Evolutionary conservation across 2,888 invertebrate genomes (phyloP), one percentile per base, ranked within the genome.

Genomic region (Celastrina argiolus): DNA sequence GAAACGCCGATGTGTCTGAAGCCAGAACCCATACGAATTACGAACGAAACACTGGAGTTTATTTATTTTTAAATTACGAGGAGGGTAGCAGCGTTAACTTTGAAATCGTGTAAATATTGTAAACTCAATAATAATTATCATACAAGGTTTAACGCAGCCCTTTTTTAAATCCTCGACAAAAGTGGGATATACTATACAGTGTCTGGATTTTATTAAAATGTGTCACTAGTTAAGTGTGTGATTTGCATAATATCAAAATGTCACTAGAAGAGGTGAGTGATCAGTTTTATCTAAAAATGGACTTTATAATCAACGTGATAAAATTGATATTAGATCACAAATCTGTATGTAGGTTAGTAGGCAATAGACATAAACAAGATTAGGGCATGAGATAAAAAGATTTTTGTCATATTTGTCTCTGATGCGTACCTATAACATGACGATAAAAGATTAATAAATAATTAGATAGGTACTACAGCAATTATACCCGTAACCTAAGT

Each of bases 201-300:
- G 66, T 31, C 51, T 28, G 45, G 26, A 67, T 64, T 66, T 64
- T 63, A 71, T 68, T 63, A 77, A 83, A 79, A 79, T 83, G 85
- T 84, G 84, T 83, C 80, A 80, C 72, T 73, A 75, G 76, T 78
- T 72, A 72, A 71, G 71, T 70, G 70, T 75, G 80, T 82, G 78
- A 85, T 81, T 79, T 77, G 75, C 79, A 70, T 45, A 75, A 70
- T 45, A 75, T 69, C 69, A 72, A 79, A 77, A 88, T 90, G 90
- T 90, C 90, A 75, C 81, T 90, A 69, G 83, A 84, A 74, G 88
- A 90, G 90, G 90, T 90, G 73, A 87, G 88, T 71, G 71, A 68
- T 72, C 36, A 26, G 14, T 42, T 45, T 51, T 67, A 12, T 42
- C 45, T 36, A 18, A 51, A 41, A 36, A 36, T 31, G 59, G 14